Percentiles rank a stretch among this genome's conserved stretches.
phyloP scores from a whole-genome alignment of 2,888 invertebrate genomes.

The Drosophila eohydei region DNA sequence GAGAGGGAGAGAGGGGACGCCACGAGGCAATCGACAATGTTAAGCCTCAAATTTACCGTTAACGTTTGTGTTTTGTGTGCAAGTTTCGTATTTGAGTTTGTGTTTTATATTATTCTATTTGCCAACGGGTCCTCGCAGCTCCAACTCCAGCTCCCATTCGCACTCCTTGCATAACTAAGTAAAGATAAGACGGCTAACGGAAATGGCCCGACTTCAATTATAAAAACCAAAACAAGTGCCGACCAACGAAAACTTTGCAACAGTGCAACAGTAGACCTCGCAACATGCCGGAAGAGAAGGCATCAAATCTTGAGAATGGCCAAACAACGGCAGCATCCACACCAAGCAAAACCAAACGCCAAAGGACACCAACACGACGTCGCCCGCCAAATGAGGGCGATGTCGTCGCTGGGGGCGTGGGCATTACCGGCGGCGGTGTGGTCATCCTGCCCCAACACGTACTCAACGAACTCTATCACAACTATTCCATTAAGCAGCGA shows the following conservation, averaged over 20 bases:
- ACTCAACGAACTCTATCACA: slow-evolving; percentile 89
- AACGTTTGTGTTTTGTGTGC: slow-evolving; percentile 65
- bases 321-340: slow-evolving; percentile 55
- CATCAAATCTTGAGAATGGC: slow-evolving; percentile 67
- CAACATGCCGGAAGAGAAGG: slow-evolving; percentile 68
- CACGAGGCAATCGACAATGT: slow-evolving; percentile 50
- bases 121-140: slow-evolving; percentile 50
- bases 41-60: slow-evolving; percentile 74
- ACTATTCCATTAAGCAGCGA: slow-evolving; percentile 90
- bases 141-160: slow-evolving; percentile 2
- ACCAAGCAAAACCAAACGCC: slow-evolving; percentile 56
- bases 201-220: slow-evolving; percentile 62
- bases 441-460: slow-evolving; percentile 86
- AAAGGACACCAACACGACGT: slow-evolving; percentile 57
- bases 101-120: slow-evolving; percentile 63
- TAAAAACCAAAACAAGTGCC: slow-evolving; percentile 46
- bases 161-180: slow-evolving; percentile 40
- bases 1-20: slow-evolving; percentile 13
- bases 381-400: slow-evolving; percentile 59
- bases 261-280: slow-evolving; percentile 26
- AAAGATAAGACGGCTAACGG: slow-evolving; percentile 38
- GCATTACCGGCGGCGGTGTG: slow-evolving; percentile 72
- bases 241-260: slow-evolving; percentile 44
- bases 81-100: slow-evolving; percentile 66
- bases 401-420: slow-evolving; percentile 61